Percentiles rank a stretch among this genome's conserved stretches.
phyloP scores from a whole-genome alignment of 2,113 vertebrate species.

The Oryzias melastigma region DNA sequence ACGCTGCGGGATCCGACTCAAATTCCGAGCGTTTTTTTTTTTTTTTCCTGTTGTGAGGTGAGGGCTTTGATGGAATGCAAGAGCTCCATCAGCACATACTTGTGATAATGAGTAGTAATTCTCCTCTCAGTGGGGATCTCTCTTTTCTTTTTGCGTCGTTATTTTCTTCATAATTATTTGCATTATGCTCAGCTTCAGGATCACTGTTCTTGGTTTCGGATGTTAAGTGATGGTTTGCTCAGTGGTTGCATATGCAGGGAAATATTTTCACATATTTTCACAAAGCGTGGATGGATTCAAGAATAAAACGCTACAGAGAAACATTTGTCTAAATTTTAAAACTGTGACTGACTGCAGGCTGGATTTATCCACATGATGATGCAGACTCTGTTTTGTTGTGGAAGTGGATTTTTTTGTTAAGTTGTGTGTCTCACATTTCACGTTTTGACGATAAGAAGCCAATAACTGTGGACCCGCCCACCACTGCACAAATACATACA shows the following conservation, averaged over 20 bases:
- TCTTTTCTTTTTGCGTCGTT: conserved; percentile 54
- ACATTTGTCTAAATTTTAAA: too few species aligned
- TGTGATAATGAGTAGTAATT: conserved; percentile 53
- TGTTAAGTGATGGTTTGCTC: conserved; percentile 30
- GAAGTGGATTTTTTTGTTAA: too few species aligned
- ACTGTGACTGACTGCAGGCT: too few species aligned
- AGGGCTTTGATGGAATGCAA: conserved; percentile 49
- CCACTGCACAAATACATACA: too few species aligned
- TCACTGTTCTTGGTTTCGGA: conserved; percentile 23
- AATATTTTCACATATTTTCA: conserved; percentile 21
- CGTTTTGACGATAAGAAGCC: too few species aligned
- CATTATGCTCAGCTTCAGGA: conserved; percentile 40
- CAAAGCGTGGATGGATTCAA: background rate
- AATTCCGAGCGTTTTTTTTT: conserved; percentile 54
- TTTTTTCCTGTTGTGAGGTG: conserved; percentile 60
- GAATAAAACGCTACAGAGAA: too few species aligned
- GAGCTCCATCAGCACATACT: conserved; percentile 43
- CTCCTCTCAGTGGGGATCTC: conserved; percentile 49
- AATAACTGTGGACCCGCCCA: too few species aligned
- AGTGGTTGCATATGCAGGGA: conserved; percentile 7
- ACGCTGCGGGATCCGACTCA: conserved; percentile 38
- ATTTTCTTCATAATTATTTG: conserved; percentile 59
- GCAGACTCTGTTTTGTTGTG: too few species aligned
- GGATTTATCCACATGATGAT: too few species aligned
- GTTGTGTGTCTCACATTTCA: too few species aligned